Evolutionary conservation across 2,113 vertebrate species (phyloP).

Genomic region (Amblyopsis rosae): DNA sequence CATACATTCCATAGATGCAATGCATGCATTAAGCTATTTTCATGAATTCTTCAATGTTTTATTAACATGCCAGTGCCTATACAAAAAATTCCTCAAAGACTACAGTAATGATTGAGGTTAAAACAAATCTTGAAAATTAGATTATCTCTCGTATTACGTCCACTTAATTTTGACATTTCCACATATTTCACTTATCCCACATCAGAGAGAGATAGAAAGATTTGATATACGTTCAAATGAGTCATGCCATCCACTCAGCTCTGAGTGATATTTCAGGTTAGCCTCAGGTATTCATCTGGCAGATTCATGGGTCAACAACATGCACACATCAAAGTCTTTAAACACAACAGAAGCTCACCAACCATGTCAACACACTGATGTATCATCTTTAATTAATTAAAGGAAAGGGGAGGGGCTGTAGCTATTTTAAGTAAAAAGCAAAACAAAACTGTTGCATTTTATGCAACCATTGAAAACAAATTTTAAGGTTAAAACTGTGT

Average conservation of each 20-base stretch:
- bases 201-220: slow-evolving; percentile 27
- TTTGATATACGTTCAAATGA: slow-evolving; percentile 27
- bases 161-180: slow-evolving; percentile 52
- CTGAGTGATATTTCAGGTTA: slow-evolving; percentile 71
- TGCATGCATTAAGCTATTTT: slow-evolving; percentile 22
- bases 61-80: neutral
- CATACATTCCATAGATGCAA: neutral
- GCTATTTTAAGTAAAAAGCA: too few species aligned
- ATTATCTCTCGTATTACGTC: slow-evolving; percentile 23
- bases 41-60: neutral
- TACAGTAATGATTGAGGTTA: slow-evolving; percentile 23
- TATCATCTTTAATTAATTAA: slow-evolving; percentile 35
- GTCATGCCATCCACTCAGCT: slow-evolving; percentile 54
- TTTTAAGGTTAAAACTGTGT: too few species aligned
- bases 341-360: slow-evolving; percentile 43
- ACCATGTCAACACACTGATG: slow-evolving; percentile 58
- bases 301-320: slow-evolving; percentile 71
- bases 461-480: too few species aligned
- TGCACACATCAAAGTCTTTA: slow-evolving; percentile 49
- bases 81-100: slow-evolving; percentile 1
- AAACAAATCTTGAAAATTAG: slow-evolving; percentile 35
- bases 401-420: neutral
- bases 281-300: slow-evolving; percentile 63
- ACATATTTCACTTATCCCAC: slow-evolving; percentile 17
- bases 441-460: too few species aligned